Evolutionary conservation across 2,888 invertebrate genomes (phyloP).

Genomic region (Oxytorus armatus): DNA sequence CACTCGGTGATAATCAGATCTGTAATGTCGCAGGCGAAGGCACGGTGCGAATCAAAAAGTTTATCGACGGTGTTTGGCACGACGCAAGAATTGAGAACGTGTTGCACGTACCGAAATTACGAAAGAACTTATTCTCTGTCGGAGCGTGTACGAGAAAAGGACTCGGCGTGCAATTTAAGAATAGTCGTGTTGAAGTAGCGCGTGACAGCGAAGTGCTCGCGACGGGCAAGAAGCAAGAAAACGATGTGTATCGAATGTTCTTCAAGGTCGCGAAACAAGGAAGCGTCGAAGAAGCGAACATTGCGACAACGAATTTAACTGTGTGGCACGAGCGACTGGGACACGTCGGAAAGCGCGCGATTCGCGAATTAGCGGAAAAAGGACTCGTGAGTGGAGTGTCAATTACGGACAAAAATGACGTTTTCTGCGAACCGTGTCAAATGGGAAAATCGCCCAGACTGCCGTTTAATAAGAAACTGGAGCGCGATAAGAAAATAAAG

Average conservation of each 20-base stretch:
- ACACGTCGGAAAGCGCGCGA: slow-evolving; percentile 49
- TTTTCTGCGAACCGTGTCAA: slow-evolving; percentile 47
- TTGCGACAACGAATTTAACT: slow-evolving; percentile 5
- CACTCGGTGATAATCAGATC: slow-evolving; percentile 53
- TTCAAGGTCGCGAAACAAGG: neutral
- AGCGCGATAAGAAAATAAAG: neutral
- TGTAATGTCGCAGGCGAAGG: slow-evolving; percentile 51
- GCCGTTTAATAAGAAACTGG: slow-evolving; percentile 26
- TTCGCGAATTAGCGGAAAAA: slow-evolving; percentile 34
- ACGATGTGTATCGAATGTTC: slow-evolving; percentile 49
- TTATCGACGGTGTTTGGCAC: slow-evolving; percentile 51
- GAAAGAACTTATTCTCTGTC: slow-evolving; percentile 69
- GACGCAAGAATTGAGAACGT: slow-evolving; percentile 64
- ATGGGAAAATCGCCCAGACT: neutral
- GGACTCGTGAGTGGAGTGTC: slow-evolving; percentile 50
- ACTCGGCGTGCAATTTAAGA: slow-evolving; percentile 22
- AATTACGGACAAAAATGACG: slow-evolving; percentile 13
- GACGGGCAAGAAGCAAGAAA: slow-evolving; percentile 37
- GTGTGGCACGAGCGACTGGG: slow-evolving; percentile 67
- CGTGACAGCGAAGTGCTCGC: slow-evolving; percentile 14
- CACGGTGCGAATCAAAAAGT: slow-evolving; percentile 27
- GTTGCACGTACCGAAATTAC: slow-evolving; percentile 65
- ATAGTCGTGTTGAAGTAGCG: slow-evolving; percentile 7
- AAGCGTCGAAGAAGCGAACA: slow-evolving; percentile 22
- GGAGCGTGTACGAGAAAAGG: slow-evolving; percentile 57